Evolutionary conservation across 2,113 vertebrate genomes (phyloP), one percentile per base, ranked within the genome.

Genomic region (Sialia sialis): DNA sequence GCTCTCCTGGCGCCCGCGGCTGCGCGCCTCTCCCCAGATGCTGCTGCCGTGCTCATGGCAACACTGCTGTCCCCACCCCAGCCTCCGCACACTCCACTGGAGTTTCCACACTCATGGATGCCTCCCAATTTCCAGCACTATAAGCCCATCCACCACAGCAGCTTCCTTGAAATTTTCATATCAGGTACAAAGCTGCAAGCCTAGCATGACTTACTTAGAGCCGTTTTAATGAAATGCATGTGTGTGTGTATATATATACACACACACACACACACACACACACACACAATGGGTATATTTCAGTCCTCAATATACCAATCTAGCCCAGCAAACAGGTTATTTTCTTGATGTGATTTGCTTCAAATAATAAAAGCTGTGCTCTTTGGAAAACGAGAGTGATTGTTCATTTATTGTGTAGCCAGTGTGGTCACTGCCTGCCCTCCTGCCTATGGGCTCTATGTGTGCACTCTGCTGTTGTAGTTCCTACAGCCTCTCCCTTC

Each of bases 1-100:
- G 1, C 46, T 92, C 39, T 63, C 56, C 14, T 0, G 0, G 58
- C 3, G n/a, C 86, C 56, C 22, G 27, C 76, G 46, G 76, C 91
- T 81, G 94, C 70, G 58, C 13, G 36, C 81, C 72, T 86, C 87
- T 70, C 96, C 82, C 70, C 79, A 91, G 95, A 56, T 69, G 87
- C 83, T 79, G 83, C 93, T 66, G 79, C 63, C 5, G 30, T 52
- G 87, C 91, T 93, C 91, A 84, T 83, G 10, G 92, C 96, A 96
- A 93, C 96, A 90, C 91, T 2, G 15, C 93, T 76, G 79, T 89
- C 86, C 80, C 93, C 84, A 95, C 96, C 93, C 95, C 90, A 92
- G 88, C 93, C 96, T 94, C 73, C 39, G 13, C 56, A 70, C 76
- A 82, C 52, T 81, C 55, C 86, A 46, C 84, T 88, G 80, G 93